Evolutionary conservation across 2,888 invertebrate genomes (phyloP).

Genomic region (Scrobipalpa atriplicella): DNA sequence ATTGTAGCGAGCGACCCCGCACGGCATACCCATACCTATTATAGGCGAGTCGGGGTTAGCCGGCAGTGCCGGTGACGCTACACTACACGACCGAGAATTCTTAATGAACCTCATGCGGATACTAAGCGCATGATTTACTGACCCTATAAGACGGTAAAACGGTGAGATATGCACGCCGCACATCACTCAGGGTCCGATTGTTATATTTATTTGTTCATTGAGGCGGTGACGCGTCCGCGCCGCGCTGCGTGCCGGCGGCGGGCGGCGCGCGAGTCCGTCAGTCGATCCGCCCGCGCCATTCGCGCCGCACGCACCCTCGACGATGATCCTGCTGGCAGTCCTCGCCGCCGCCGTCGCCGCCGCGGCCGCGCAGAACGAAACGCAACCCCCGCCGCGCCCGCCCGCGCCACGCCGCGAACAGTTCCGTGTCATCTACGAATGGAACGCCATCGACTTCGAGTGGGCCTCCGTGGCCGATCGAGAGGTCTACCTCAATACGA

Average conservation of each 20-base stretch:
- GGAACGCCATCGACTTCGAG: slow-evolving; percentile 87
- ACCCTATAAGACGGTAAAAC: slow-evolving; percentile 33
- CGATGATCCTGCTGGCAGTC: slow-evolving; percentile 62
- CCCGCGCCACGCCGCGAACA: slow-evolving; percentile 73
- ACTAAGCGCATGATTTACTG: slow-evolving; percentile 27
- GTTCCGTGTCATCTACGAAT: slow-evolving; percentile 88
- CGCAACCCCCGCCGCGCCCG: slow-evolving; percentile 54
- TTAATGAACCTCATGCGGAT: slow-evolving; percentile 23
- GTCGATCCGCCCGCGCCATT: slow-evolving; percentile 66
- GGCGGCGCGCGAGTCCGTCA: slow-evolving; percentile 58
- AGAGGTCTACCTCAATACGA: slow-evolving; percentile 78
- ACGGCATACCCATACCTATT: slow-evolving; percentile 17
- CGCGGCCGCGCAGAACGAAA: slow-evolving; percentile 70
- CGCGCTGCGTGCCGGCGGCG: slow-evolving; percentile 47
- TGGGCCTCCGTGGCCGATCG: slow-evolving; percentile 84
- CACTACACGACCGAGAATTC: slow-evolving; percentile 25
- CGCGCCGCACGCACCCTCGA: slow-evolving; percentile 51
- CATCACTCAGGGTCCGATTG: slow-evolving; percentile 48
- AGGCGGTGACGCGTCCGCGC: slow-evolving; percentile 52
- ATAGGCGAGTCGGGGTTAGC: slow-evolving; percentile 27
- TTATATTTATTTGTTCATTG: slow-evolving; percentile 47
- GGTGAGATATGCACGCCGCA: slow-evolving; percentile 39
- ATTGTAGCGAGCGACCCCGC: slow-evolving; percentile 17
- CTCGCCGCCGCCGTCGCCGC: slow-evolving; percentile 61
- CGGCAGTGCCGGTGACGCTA: slow-evolving; percentile 20